phyloP scores from a whole-genome alignment of 1,140 invertebrate species.

The Microplitis demolitor region DNA sequence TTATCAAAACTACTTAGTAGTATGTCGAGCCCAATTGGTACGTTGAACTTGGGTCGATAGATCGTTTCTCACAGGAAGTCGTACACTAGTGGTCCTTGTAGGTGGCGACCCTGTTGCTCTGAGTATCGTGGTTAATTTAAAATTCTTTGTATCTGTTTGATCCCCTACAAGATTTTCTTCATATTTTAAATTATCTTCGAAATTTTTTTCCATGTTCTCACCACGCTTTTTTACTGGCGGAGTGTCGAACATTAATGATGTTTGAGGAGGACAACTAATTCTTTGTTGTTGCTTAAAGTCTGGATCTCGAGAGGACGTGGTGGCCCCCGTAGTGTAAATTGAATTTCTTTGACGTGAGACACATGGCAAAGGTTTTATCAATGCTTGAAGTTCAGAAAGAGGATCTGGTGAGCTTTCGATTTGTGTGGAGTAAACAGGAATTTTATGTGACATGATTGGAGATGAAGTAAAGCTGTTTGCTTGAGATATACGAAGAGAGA shows the following conservation, averaged over 20 bases:
- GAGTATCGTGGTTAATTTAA: constrained; percentile 42
- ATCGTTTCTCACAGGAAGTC: constrained; percentile 80
- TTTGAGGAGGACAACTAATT: constrained; percentile 3
- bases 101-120: constrained; percentile 64
- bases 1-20: constrained; percentile 71
- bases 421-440: constrained; percentile 33
- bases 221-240: constrained; percentile 44
- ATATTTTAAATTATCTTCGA: constrained; percentile 1
- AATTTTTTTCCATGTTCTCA: constrained; percentile 18
- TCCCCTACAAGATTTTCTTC: constrained; percentile 2
- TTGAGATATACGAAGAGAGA: constrained; percentile 52
- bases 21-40: constrained; percentile 82
- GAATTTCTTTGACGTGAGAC: constrained; percentile 26
- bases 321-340: background rate
- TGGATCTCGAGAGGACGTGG: constrained; percentile 14
- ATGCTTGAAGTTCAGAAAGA: constrained; percentile 52
- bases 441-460: constrained; percentile 52
- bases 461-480: constrained; percentile 56
- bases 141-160: constrained; percentile 22
- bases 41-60: constrained; percentile 81
- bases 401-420: constrained; percentile 36
- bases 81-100: constrained; percentile 81
- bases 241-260: constrained; percentile 44
- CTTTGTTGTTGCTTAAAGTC: constrained; percentile 26
- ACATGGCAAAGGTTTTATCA: constrained; percentile 71